phyloP scores from a whole-genome alignment of 2,113 vertebrate genomes.

The Dryoscopus gambensis region DNA sequence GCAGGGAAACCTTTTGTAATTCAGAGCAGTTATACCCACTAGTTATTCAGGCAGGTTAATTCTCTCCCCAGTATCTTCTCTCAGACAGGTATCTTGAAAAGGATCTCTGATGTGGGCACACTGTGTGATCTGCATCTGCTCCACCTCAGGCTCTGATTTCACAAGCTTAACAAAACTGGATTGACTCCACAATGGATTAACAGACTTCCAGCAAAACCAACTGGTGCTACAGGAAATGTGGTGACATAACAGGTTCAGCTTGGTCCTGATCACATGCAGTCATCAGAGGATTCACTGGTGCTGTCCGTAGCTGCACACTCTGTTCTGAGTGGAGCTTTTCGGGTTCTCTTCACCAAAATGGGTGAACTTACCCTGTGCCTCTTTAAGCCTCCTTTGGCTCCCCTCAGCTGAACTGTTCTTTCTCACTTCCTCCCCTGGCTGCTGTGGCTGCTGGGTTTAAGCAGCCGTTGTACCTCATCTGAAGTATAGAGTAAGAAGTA shows the following conservation, averaged over 20 bases:
- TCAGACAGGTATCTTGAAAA: background rate
- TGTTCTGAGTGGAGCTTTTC: background rate
- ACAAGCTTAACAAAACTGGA: background rate
- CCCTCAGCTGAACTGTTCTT: background rate
- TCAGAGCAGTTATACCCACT: background rate
- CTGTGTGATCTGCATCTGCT: background rate
- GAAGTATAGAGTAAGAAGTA: fast-evolving
- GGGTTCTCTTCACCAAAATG: background rate
- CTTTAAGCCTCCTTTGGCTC: background rate
- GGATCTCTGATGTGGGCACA: conserved; percentile 37
- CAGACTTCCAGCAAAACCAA: conserved; percentile 23
- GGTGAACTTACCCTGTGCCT: background rate
- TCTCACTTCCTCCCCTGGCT: background rate
- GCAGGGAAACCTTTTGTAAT: background rate
- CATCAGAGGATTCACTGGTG: background rate
- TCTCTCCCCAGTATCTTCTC: background rate
- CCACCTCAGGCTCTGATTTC: conserved; percentile 13
- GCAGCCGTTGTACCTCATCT: background rate
- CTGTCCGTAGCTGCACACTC: background rate
- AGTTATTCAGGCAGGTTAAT: background rate
- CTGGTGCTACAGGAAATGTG: background rate
- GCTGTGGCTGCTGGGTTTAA: background rate
- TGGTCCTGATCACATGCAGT: background rate
- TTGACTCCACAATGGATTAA: background rate
- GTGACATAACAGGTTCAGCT: background rate